Conservation (phyloP, 2,888 invertebrate genomes). For the Seira ritae region DNA sequence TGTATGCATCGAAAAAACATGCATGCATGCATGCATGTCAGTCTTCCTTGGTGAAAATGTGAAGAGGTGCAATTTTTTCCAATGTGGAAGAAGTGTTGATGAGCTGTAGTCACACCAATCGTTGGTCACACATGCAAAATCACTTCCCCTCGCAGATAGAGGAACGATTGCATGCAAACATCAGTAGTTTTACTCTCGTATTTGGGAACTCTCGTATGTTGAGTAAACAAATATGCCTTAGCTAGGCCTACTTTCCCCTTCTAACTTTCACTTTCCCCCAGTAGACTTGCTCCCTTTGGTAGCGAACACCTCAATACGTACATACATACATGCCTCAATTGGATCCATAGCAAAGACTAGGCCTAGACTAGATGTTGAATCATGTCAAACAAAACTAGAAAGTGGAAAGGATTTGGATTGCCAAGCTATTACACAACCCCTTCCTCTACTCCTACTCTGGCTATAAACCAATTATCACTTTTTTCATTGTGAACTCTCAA, state of each 20-base stretch:
- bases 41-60: not conserved
- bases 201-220: not conserved
- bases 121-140: constrained; percentile 16
- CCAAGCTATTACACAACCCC: not conserved
- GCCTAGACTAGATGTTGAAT: not conserved
- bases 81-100: not conserved
- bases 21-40: constrained; percentile 1
- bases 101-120: constrained; percentile 14
- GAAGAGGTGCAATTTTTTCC: not conserved
- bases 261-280: constrained; percentile 3
- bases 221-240: not conserved
- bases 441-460: not conserved
- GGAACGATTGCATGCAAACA: constrained; percentile 13
- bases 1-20: not conserved
- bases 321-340: not conserved
- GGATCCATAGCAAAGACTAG: too few species aligned
- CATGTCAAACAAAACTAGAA: not conserved
- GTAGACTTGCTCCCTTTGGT: not conserved
- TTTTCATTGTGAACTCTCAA: not conserved
- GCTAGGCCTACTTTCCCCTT: not conserved
- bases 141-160: not conserved
- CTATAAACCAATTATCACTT: not conserved
- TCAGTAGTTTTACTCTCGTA: not conserved
- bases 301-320: too few species aligned
- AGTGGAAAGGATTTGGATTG: not conserved